These are phyloP conservation scores for Philotrypesis tridentata DNA, from an alignment of 1,140 invertebrate genomes.

Conservation along the genomic window DNA sequence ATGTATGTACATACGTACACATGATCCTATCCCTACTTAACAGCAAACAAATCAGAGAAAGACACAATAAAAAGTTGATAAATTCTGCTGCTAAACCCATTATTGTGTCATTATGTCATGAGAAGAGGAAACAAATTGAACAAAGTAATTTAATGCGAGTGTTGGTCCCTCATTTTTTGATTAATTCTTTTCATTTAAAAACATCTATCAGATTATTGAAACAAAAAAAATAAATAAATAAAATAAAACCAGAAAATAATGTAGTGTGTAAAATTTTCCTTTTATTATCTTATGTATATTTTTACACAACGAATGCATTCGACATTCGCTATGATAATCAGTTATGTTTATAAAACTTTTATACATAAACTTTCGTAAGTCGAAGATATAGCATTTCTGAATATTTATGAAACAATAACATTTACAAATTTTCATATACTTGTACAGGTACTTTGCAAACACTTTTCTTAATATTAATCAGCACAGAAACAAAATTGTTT, in stretches of 20 bases:
- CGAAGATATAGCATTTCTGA: background rate
- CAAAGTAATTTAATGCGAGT: conserved; percentile 41
- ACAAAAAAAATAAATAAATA: conserved; percentile 39
- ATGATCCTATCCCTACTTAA: conserved; percentile 9
- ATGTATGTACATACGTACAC: conserved; percentile 20
- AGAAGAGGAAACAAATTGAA: conserved; percentile 19
- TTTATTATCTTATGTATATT: conserved; percentile 26
- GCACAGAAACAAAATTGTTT: conserved; percentile 11
- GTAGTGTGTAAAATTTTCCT: conserved; percentile 36
- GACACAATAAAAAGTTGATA: background rate
- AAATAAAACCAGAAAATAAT: conserved; percentile 32
- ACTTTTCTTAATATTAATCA: background rate
- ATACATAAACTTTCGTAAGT: background rate
- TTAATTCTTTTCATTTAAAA: conserved; percentile 45
- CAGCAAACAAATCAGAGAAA: conserved; percentile 9
- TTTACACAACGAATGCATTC: background rate
- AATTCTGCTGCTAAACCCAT: conserved; percentile 25
- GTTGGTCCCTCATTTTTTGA: conserved; percentile 45
- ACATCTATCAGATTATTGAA: conserved; percentile 43
- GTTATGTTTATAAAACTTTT: background rate
- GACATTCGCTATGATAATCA: background rate
- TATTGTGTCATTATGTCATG: conserved; percentile 40
- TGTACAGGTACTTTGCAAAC: background rate
- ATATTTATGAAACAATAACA: background rate
- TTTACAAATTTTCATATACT: background rate